Percentiles rank a stretch among this genome's conserved stretches.
These are phyloP conservation scores for Cephus nigrinus DNA, from an alignment of 2,888 invertebrate genomes.

Conservation along the genomic window DNA sequence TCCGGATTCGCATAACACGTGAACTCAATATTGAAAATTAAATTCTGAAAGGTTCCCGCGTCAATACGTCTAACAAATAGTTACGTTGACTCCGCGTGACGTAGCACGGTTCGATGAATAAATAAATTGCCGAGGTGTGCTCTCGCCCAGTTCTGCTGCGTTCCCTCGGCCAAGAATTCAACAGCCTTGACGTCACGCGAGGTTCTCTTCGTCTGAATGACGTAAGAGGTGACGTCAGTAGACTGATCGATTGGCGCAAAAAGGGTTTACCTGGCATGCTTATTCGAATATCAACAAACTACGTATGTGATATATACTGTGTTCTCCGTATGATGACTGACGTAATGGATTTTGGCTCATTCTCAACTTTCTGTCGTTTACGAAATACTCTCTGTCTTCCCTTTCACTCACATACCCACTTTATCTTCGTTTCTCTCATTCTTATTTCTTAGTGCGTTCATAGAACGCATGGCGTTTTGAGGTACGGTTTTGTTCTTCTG, in stretches of 20 bases:
- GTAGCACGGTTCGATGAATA: background rate
- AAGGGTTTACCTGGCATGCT: background rate
- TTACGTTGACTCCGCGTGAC: background rate
- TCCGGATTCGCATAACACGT: background rate
- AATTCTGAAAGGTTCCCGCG: background rate
- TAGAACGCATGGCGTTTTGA: background rate
- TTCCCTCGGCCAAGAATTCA: background rate
- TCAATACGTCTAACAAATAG: background rate
- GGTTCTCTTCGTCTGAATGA: slow-evolving; percentile 36
- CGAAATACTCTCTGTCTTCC: background rate
- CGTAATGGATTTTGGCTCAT: background rate
- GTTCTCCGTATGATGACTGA: background rate
- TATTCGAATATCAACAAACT: background rate
- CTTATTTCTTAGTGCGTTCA: background rate
- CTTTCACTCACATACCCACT: background rate
- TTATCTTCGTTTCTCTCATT: background rate
- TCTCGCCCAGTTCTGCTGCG: background rate
- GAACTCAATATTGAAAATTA: background rate
- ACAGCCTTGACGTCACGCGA: background rate
- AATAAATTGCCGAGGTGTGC: background rate
- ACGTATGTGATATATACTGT: background rate
- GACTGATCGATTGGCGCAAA: slow-evolving; percentile 39
- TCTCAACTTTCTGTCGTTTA: background rate
- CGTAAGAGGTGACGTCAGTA: slow-evolving; percentile 46
- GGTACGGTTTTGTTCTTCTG: background rate